Percentiles rank a stretch among this genome's conserved stretches.
phyloP scores from a whole-genome alignment of 2,888 invertebrate genomes.

The Diarsia rubi region DNA sequence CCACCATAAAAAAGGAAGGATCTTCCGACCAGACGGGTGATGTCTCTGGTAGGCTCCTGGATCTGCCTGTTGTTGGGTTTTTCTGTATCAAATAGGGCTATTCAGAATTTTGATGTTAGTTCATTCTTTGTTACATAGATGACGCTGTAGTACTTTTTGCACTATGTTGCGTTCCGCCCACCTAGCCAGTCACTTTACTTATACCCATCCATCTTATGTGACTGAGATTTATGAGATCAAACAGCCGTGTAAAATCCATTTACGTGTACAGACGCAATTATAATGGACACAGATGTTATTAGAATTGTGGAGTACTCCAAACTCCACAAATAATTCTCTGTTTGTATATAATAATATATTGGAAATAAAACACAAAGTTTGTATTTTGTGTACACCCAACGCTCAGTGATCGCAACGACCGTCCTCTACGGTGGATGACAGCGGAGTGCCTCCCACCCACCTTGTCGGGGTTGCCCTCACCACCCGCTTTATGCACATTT shows the following conservation, averaged over 20 bases:
- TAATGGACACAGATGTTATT: slow-evolving; percentile 46
- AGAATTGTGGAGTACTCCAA: no score
- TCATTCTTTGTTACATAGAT: background rate
- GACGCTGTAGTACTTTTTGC: background rate
- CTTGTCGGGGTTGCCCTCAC: no score
- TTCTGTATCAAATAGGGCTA: background rate
- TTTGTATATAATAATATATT: no score
- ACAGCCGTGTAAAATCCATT: slow-evolving; percentile 48
- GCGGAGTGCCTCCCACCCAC: no score
- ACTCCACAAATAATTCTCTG: no score
- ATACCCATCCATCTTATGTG: slow-evolving; percentile 25
- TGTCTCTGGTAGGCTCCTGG: background rate
- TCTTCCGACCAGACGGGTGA: background rate
- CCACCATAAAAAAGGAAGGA: background rate
- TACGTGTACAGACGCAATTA: slow-evolving; percentile 40
- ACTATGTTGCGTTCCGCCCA: slow-evolving; percentile 12
- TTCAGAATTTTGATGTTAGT: background rate
- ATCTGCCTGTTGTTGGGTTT: background rate
- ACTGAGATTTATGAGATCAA: slow-evolving; percentile 45
- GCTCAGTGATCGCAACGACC: no score
- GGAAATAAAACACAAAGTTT: no score
- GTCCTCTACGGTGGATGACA: no score
- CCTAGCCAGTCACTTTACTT: slow-evolving; percentile 22
- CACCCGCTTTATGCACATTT: no score
- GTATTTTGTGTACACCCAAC: no score